phyloP scores from a whole-genome alignment of 2,888 invertebrate genomes.

The Eilema griseolum region DNA sequence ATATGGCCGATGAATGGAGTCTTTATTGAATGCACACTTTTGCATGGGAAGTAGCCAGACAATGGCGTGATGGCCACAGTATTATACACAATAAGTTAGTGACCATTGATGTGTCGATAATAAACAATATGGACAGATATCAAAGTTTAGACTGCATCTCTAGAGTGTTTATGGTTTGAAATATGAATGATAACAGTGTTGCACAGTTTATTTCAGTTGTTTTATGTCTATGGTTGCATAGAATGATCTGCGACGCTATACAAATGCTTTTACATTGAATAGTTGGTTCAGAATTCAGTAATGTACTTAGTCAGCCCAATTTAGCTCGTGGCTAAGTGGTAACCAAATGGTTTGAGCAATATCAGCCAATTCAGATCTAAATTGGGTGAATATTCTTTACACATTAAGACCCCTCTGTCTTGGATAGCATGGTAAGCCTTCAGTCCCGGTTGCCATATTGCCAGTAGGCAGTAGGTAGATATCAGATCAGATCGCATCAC shows the following conservation, averaged over 20 bases:
- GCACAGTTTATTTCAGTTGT: neutral
- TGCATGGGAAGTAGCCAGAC: slow-evolving; percentile 54
- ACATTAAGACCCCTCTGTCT: too few species aligned
- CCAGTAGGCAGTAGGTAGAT: too few species aligned
- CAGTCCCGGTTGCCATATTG: too few species aligned
- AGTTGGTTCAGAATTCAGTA: neutral
- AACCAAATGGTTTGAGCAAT: too few species aligned
- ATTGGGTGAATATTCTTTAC: too few species aligned
- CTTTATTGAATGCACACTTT: slow-evolving; percentile 64
- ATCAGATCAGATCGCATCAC: too few species aligned
- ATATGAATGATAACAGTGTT: neutral
- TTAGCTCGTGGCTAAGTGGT: neutral
- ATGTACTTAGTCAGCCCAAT: too few species aligned
- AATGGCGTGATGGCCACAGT: slow-evolving; percentile 41
- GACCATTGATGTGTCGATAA: slow-evolving; percentile 40
- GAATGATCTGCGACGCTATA: neutral
- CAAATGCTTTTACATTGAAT: neutral
- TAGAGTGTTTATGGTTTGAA: slow-evolving; percentile 5
- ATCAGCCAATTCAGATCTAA: too few species aligned
- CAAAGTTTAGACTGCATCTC: slow-evolving; percentile 1
- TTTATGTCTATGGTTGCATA: neutral
- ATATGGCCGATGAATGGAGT: slow-evolving; percentile 57
- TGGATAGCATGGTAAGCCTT: too few species aligned
- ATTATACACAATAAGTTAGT: slow-evolving; percentile 47
- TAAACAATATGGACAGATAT: slow-evolving; percentile 34